Conservation (phyloP, 2,113 vertebrate species). For the Malurus melanocephalus region DNA sequence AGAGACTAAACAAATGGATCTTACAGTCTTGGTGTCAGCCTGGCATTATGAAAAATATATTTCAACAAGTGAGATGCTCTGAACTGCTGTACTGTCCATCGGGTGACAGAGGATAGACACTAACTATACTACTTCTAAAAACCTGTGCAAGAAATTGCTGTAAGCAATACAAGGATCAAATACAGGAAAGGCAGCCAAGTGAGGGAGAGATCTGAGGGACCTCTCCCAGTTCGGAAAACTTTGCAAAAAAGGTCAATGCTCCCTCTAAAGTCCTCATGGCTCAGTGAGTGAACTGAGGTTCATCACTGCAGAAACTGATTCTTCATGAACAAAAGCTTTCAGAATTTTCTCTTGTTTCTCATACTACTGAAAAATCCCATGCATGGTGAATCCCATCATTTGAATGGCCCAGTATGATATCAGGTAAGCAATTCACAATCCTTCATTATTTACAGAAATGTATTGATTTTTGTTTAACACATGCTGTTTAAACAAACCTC, state of each 20-base stretch:
- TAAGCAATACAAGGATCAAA: neutral
- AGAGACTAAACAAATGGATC: neutral
- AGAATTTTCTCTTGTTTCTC: neutral
- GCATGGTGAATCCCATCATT: neutral
- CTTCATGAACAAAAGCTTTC: neutral
- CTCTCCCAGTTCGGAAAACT: neutral
- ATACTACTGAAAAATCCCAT: neutral
- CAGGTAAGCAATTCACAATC: neutral
- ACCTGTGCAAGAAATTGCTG: neutral
- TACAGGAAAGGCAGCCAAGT: neutral
- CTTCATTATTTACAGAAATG: neutral
- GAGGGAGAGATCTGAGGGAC: neutral
- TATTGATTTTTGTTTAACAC: neutral
- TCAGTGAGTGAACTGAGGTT: neutral
- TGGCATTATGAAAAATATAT: neutral
- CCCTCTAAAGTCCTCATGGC: neutral
- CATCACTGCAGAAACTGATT: neutral
- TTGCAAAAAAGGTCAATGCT: neutral
- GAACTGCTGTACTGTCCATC: neutral
- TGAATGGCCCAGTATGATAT: rapidly evolving
- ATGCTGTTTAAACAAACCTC: neutral
- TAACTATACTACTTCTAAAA: neutral
- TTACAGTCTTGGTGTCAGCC: neutral
- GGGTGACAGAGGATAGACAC: neutral
- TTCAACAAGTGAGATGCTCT: neutral